phyloP scores from a whole-genome alignment of 2,113 vertebrate genomes.

The Rhodinocichla rosea region DNA sequence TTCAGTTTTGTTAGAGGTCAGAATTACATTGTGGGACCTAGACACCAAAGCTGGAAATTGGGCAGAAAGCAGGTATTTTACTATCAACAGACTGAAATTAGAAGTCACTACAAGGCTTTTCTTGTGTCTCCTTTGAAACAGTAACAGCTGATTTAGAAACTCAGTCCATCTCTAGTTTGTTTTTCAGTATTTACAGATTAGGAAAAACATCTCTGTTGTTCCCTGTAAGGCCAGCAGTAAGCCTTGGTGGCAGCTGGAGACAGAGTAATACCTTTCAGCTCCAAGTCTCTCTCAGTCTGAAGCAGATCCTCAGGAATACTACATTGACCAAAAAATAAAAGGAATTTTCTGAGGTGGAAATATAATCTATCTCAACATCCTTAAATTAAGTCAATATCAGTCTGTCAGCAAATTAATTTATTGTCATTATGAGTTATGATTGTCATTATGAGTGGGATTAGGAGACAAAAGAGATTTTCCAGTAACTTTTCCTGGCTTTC shows the following conservation, averaged over 20 bases:
- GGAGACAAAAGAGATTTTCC: not conserved
- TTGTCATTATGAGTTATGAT: not conserved
- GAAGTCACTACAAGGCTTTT: not conserved
- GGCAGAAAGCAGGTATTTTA: not conserved
- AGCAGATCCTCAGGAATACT: not conserved
- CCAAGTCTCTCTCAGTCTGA: not conserved
- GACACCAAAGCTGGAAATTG: not conserved
- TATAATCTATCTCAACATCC: not conserved
- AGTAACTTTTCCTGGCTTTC: not conserved
- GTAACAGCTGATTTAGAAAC: not conserved
- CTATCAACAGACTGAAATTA: not conserved
- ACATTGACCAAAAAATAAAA: not conserved
- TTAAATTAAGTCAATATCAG: not conserved
- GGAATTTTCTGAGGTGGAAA: not conserved
- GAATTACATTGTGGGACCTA: not conserved
- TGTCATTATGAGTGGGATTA: not conserved
- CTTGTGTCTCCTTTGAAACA: not conserved
- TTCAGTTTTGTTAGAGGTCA: not conserved
- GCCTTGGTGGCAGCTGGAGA: not conserved
- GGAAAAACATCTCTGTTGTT: not conserved
- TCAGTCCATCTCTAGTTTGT: not conserved
- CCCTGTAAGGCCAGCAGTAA: not conserved
- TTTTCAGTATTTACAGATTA: not conserved
- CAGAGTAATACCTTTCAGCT: not conserved
- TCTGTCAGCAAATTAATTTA: not conserved